Conservation (phyloP, 35 echinoderm and acorn worm species). For the Nesometra sesokonis region DNA sequence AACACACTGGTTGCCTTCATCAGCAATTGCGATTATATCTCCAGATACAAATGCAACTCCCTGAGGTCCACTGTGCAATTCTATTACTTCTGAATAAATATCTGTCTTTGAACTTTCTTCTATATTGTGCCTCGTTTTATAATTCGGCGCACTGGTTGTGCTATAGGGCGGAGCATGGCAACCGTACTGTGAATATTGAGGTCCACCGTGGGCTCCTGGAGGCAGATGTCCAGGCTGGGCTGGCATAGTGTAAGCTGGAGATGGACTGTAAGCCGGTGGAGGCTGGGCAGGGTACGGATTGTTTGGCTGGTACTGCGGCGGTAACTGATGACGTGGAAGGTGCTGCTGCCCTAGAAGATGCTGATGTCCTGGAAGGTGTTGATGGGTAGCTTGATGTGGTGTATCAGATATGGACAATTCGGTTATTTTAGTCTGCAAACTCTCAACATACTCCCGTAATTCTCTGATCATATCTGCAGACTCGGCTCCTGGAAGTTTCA, state of each 20-base stretch:
- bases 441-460: neutral
- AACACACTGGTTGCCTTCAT: slow-evolving; percentile 71
- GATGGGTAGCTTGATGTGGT: neutral
- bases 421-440: neutral
- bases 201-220: neutral
- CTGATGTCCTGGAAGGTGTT: neutral
- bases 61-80: neutral
- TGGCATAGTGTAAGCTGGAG: neutral
- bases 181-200: neutral
- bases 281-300: neutral
- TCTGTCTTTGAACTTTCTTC: neutral
- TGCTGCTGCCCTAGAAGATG: no score
- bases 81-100: neutral
- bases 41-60: slow-evolving; percentile 46
- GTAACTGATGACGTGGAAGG: no score
- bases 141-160: neutral
- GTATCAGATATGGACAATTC: neutral
- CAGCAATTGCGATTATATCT: slow-evolving; percentile 52
- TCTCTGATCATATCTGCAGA: neutral
- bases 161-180: neutral
- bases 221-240: neutral
- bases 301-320: neutral
- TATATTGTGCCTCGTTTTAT: neutral
- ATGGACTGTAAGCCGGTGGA: neutral
- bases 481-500: neutral